Conservation (phyloP, 1,140 invertebrate species). For the Sinella curviseta region DNA sequence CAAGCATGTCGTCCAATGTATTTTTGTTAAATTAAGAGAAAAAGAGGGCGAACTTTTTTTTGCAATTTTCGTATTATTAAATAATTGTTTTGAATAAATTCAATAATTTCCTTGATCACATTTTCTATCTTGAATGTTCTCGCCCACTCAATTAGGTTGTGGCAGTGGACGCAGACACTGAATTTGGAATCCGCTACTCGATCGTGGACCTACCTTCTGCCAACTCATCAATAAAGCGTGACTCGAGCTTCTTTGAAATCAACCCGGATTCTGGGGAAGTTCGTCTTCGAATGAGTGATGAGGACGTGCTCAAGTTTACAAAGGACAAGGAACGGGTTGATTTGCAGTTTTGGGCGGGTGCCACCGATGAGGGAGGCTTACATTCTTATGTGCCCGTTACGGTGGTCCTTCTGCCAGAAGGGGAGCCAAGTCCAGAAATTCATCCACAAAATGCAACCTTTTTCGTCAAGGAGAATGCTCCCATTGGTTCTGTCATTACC, state of each 20-base stretch:
- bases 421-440: constrained; percentile 44
- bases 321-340: constrained; percentile 39
- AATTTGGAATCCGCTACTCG: constrained; percentile 48
- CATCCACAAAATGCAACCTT: constrained; percentile 50
- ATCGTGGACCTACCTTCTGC: constrained; percentile 41
- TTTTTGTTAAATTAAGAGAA: too few relatives aligned
- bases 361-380: constrained; percentile 47
- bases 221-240: constrained; percentile 40
- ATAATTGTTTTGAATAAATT: too few relatives aligned
- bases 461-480: constrained; percentile 47
- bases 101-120: too few relatives aligned
- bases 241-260: constrained; percentile 48
- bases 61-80: not conserved
- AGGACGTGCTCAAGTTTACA: constrained; percentile 38
- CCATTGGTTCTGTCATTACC: constrained; percentile 47
- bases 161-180: constrained; percentile 46
- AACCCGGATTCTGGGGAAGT: constrained; percentile 48
- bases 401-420: constrained; percentile 43
- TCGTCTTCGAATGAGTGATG: constrained; percentile 38
- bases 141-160: too few relatives aligned
- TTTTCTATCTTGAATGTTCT: too few relatives aligned
- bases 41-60: not conserved
- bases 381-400: constrained; percentile 48
- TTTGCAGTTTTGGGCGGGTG: constrained; percentile 48
- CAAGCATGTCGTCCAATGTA: too few relatives aligned